Percentiles rank a stretch among this genome's conserved stretches.
Evolutionary conservation across 2,113 vertebrate species (phyloP).

Genomic region (Lutjanus erythropterus): DNA sequence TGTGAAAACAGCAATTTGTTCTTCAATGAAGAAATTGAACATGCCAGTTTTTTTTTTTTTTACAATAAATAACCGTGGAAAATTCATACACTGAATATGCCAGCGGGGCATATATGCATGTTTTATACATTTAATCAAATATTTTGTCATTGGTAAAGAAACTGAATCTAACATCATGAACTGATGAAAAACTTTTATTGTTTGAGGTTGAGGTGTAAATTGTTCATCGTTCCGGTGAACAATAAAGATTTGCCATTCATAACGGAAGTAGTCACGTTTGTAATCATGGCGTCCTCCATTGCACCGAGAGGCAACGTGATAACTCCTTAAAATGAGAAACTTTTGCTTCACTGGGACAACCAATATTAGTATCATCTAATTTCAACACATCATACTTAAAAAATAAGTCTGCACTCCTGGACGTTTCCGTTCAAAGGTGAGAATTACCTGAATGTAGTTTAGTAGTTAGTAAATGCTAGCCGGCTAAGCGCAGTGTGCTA

Average conservation of each 20-base stretch:
- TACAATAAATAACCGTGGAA: too few relatives aligned
- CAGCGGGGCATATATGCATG: too few relatives aligned
- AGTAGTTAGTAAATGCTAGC: not conserved
- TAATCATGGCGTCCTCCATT: constrained; percentile 72
- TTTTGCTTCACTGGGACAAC: constrained; percentile 21
- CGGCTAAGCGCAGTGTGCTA: constrained; percentile 25
- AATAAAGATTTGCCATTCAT: not conserved
- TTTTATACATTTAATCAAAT: too few relatives aligned
- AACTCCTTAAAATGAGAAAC: constrained; percentile 56
- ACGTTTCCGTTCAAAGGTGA: constrained; percentile 46
- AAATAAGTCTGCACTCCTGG: not conserved
- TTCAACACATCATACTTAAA: not conserved
- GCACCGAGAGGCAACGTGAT: constrained; percentile 71
- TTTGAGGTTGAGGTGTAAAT: not conserved
- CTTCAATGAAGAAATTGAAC: too few relatives aligned
- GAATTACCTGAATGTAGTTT: not conserved
- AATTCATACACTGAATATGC: too few relatives aligned
- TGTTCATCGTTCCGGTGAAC: not conserved
- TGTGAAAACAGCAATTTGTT: too few relatives aligned
- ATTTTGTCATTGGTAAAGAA: too few relatives aligned
- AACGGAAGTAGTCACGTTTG: constrained; percentile 54
- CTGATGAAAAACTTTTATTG: too few relatives aligned
- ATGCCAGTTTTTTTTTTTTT: too few relatives aligned
- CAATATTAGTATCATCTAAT: not conserved
- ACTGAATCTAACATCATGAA: too few relatives aligned